Percentiles rank a stretch among this genome's conserved stretches.
Evolutionary conservation across 2,113 vertebrate genomes (phyloP).

Genomic region (Synchiropus splendidus): DNA sequence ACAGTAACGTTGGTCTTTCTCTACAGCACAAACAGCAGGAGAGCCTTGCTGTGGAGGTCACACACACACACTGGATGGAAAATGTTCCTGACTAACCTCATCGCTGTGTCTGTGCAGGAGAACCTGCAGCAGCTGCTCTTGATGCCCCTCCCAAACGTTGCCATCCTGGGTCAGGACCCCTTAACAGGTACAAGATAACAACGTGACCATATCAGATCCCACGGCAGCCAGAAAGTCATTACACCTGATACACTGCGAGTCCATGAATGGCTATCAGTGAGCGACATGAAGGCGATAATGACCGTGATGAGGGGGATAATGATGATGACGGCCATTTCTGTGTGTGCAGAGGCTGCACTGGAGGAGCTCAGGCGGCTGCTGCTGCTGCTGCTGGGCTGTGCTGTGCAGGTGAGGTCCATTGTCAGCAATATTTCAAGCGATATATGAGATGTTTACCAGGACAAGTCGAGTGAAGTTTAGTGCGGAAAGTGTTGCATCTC

Average conservation of each 20-base stretch:
- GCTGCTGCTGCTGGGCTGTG: conserved; percentile 76
- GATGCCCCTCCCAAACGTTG: conserved; percentile 74
- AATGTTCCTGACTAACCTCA: conserved; percentile 16
- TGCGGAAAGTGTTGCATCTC: too few species aligned
- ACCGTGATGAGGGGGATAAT: conserved; percentile 19
- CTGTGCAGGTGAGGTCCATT: conserved; percentile 73
- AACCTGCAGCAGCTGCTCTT: conserved; percentile 81
- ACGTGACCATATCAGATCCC: conserved; percentile 32
- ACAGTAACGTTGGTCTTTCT: too few species aligned
- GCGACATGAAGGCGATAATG: conserved; percentile 26
- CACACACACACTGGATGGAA: conserved; percentile 12
- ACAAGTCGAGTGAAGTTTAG: too few species aligned
- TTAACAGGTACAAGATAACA: conserved; percentile 71
- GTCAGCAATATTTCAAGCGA: not conserved
- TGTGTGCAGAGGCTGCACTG: conserved; percentile 70
- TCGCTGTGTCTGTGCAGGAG: conserved; percentile 63
- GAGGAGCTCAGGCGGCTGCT: conserved; percentile 74
- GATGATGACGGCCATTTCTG: conserved; percentile 27
- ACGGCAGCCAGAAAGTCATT: conserved; percentile 33
- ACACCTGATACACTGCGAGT: conserved; percentile 32
- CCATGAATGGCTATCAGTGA: conserved; percentile 41
- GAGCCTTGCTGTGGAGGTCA: too few species aligned
- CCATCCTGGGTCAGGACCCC: conserved; percentile 75
- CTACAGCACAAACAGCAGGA: too few species aligned
- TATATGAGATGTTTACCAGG: too few species aligned